phyloP scores from a whole-genome alignment of 1,140 invertebrate species.

The Cyclargus thomasi region DNA sequence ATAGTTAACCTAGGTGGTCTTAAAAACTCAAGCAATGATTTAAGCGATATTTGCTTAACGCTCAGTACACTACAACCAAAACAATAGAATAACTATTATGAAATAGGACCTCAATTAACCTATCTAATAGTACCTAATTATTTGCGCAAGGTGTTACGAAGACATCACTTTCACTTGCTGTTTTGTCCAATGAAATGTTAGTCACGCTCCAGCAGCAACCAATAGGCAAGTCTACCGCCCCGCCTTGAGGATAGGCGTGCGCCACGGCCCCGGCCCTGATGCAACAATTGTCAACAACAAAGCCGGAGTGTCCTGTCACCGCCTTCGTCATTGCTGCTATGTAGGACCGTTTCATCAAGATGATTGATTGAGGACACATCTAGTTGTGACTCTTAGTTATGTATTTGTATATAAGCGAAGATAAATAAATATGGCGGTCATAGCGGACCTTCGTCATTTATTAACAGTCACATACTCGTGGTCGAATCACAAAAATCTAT shows the following conservation, averaged over 20 bases:
- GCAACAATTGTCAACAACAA: neutral
- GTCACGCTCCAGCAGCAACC: constrained; percentile 67
- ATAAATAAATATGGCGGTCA: no score
- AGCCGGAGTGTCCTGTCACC: neutral
- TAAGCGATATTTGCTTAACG: neutral
- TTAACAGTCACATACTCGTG: no score
- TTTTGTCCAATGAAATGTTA: constrained; percentile 64
- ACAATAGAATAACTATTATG: constrained; percentile 29
- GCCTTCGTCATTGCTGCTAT: neutral
- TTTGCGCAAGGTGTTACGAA: constrained; percentile 54
- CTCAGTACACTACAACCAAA: constrained; percentile 8
- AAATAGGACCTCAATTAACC: constrained; percentile 35
- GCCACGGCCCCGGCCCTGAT: constrained; percentile 44
- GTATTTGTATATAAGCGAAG: no score
- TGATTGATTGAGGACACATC: neutral
- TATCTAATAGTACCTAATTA: constrained; percentile 45
- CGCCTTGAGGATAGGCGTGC: constrained; percentile 64
- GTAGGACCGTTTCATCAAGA: neutral
- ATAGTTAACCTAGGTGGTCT: no score
- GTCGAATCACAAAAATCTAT: no score
- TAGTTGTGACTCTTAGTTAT: neutral
- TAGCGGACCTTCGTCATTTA: no score
- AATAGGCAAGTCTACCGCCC: constrained; percentile 59
- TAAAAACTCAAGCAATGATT: neutral
- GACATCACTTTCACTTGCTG: constrained; percentile 63